Base-by-base conservation (phyloP, 2,888 invertebrate genomes). In the Epistrophella euchroma region DNA sequence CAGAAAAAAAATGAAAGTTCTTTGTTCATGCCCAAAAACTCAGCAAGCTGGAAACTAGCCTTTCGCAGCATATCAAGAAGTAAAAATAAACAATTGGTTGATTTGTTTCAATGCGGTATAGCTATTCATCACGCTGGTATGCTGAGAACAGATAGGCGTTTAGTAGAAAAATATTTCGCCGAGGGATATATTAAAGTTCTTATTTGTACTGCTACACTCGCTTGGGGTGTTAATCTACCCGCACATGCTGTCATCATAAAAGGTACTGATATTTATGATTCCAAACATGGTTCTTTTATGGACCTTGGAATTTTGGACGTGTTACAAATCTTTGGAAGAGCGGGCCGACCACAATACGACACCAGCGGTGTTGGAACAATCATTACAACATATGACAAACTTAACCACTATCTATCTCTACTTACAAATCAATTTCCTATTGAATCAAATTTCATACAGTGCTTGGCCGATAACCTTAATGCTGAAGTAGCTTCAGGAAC, bases 211-310 rank as follows among this genome's bases (percentile, higher is more conserved):
- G 97, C 99, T 0, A 99, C 99, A 0, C 93, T 99, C 37, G 99
- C 99, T 32, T 99, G 99, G 99, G 99, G 99, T 89, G 99, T 99
- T 6, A 99, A 99, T 93, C 94, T 99, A 88, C 99, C 99, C 0
- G 99, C 99, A 0, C 99, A 99, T 92, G 99, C 98, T 37, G 99
- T 99, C 87, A 95, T 99, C 64, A 93, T 93, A 22, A 91, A 91
- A 87, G 91, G 91, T 13, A 99, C 99, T 10, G 98, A 98, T 92
- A 96, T 99, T 88, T 99, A 99, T 92, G 98, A 99, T 93, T 96
- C 99, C 28, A 97, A 98, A 88, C 97, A 96, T 90, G 98, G 99
- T 4, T 94, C 96, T 0, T 99, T 98, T 93, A 96, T 99, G 0
- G 98, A 99, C 91, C 94, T 99, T 55, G 98, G 98, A 77, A 98